Conservation (phyloP, 1,140 invertebrate species). For the Maniola jurtina region DNA sequence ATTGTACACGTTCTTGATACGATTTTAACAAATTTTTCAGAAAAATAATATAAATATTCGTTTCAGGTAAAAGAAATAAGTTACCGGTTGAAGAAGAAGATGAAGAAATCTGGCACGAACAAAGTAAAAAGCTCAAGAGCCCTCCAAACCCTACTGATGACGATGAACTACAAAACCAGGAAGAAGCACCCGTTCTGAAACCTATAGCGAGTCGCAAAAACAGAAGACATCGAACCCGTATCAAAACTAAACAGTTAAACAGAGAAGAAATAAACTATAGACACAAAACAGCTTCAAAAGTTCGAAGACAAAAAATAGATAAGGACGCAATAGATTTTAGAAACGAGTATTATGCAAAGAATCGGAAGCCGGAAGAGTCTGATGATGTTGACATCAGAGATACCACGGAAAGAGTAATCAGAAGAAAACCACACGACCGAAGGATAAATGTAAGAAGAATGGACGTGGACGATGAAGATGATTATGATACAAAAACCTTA, state of each 20-base stretch:
- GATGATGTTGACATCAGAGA: constrained; percentile 26
- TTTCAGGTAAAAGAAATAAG: constrained; percentile 7
- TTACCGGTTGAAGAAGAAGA: neutral
- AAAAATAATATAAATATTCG: neutral
- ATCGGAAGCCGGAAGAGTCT: constrained; percentile 20
- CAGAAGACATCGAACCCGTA: constrained; percentile 33
- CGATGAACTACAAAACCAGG: constrained; percentile 27
- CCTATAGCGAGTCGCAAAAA: constrained; percentile 29
- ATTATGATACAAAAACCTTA: constrained; percentile 8
- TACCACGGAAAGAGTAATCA: constrained; percentile 33
- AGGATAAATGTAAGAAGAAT: constrained; percentile 16
- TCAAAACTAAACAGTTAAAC: constrained; percentile 17
- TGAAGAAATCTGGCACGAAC: neutral
- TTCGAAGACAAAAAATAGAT: constrained; percentile 21
- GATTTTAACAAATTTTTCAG: too few species aligned
- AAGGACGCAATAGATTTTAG: constrained; percentile 25
- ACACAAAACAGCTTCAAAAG: neutral
- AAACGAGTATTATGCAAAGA: constrained; percentile 27
- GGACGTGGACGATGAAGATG: constrained; percentile 24
- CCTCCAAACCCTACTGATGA: neutral
- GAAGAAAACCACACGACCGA: constrained; percentile 43
- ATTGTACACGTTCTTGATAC: too few species aligned
- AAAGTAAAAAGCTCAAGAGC: neutral
- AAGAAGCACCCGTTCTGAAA: constrained; percentile 29
- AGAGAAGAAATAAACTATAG: constrained; percentile 21